Percentiles rank a stretch among this genome's conserved stretches.
These are phyloP conservation scores for Tenthredo scrophulariae DNA, from an alignment of 2,888 invertebrate species.

Conservation along the genomic window DNA sequence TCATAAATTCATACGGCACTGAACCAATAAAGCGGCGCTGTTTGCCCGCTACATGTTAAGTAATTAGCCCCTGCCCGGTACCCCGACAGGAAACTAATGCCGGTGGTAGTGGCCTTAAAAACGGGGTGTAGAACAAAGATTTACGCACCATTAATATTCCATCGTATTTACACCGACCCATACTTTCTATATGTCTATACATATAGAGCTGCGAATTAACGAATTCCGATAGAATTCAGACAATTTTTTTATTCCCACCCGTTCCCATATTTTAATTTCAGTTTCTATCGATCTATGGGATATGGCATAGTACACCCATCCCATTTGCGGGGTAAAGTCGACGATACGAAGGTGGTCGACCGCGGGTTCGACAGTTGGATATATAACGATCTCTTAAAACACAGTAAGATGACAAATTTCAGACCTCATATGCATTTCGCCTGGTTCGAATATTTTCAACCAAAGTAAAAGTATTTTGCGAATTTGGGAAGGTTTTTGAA, in stretches of 20 bases:
- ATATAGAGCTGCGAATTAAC: not conserved
- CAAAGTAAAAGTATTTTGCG: not conserved
- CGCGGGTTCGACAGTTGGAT: not conserved
- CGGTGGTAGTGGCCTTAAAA: constrained; percentile 35
- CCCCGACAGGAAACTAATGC: constrained; percentile 42
- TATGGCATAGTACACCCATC: not conserved
- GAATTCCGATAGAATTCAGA: not conserved
- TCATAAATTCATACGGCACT: constrained; percentile 62
- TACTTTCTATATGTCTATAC: not conserved
- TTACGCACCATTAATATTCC: constrained; percentile 37
- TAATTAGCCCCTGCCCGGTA: constrained; percentile 45
- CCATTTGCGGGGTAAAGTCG: not conserved
- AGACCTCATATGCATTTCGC: no score
- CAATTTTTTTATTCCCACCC: not conserved
- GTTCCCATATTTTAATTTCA: not conserved
- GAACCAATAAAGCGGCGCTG: constrained; percentile 59
- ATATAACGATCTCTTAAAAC: not conserved
- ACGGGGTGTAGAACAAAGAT: constrained; percentile 45
- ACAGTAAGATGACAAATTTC: not conserved
- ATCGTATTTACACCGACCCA: not conserved
- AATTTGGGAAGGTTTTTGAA: no score
- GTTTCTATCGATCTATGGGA: not conserved
- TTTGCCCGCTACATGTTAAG: constrained; percentile 50
- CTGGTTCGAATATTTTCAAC: not conserved
- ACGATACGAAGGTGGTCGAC: not conserved